Evolutionary conservation across 2,113 vertebrate species (phyloP), one percentile per base, ranked within the genome.

Genomic region (Cyanocitta stelleri): DNA sequence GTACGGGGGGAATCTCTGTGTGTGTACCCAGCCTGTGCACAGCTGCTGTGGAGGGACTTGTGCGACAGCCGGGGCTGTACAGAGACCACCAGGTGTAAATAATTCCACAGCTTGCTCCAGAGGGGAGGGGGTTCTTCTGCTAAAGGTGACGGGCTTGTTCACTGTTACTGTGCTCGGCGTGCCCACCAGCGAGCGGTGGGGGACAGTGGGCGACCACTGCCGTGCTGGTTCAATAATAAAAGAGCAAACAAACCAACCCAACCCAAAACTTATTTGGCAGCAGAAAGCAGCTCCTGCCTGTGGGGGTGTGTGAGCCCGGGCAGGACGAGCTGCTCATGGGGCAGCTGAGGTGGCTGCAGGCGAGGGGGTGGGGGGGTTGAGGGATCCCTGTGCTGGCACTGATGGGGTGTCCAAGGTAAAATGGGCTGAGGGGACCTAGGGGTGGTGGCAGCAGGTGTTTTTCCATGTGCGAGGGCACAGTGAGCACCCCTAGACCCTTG

Each of bases 171-270:
- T 97, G 97, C 98, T 98, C 93, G 96, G 98, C 94, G 94, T 98
- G 97, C 97, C 98, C 98, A 97, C 97, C 97, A 91, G 98, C 97
- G 96, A 98, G 97, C 89, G 92, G 97, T 97, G 98, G 98, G 98
- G 96, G 97, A 98, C 98, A 98, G 98, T 98, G 98, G 97, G 96
- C 29, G 78, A 96, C 95, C 98, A 92, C 98, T 98, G 98, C 98
- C 97, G 97, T 98, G 98, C 98, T 98, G 98, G 98, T 98, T 98
- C 95, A 98, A 98, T 97, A 98, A 98, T 98, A 98, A 95, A 98
- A 87, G 98, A 52, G 22, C 73, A 54, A 92, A 89, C 32, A 5
- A 94, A 91, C 55, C 71, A 67, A 85, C 37, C 30, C 82, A 71
- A 85, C 32, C 66, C 69, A 29, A 76, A 51, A n/a, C 97, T 98